Percentiles rank a stretch among this genome's conserved stretches.
Evolutionary conservation across 2,888 invertebrate species (phyloP).

Genomic region (Phymatocera aterrima): DNA sequence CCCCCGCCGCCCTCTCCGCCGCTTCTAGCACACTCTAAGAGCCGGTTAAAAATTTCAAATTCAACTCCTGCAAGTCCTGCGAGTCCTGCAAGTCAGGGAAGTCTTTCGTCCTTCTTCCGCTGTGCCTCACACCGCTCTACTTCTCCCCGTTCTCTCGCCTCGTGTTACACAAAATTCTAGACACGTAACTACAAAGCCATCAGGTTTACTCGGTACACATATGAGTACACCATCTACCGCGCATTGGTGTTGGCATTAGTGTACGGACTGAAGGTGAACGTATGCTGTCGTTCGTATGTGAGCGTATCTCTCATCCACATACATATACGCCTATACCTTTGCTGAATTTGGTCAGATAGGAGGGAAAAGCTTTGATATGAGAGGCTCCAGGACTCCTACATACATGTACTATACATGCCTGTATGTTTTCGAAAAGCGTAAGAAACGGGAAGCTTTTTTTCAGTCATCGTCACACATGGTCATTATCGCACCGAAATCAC

Average conservation of each 20-base stretch:
- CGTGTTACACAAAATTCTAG: constrained; percentile 64
- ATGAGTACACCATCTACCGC: not conserved
- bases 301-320: not conserved
- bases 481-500: too few relatives aligned
- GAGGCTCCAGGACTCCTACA: too few relatives aligned
- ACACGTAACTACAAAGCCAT: constrained; percentile 63
- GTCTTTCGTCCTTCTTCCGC: not conserved
- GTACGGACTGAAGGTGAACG: not conserved
- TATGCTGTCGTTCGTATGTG: not conserved
- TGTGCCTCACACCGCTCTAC: not conserved
- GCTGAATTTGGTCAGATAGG: too few relatives aligned
- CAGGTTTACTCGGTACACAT: constrained; percentile 61
- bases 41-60: constrained; percentile 39
- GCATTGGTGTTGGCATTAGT: not conserved
- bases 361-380: too few relatives aligned
- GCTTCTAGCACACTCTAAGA: not conserved
- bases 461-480: too few relatives aligned
- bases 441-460: too few relatives aligned
- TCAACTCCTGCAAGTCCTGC: constrained; percentile 25
- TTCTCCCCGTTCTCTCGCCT: not conserved
- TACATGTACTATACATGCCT: too few relatives aligned
- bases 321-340: not conserved
- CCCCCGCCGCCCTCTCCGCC: not conserved
- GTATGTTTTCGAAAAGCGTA: too few relatives aligned
- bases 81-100: constrained; percentile 6